phyloP scores from a whole-genome alignment of 92 coral and sea anemone genomes.

The Epizoanthus fatuus region DNA sequence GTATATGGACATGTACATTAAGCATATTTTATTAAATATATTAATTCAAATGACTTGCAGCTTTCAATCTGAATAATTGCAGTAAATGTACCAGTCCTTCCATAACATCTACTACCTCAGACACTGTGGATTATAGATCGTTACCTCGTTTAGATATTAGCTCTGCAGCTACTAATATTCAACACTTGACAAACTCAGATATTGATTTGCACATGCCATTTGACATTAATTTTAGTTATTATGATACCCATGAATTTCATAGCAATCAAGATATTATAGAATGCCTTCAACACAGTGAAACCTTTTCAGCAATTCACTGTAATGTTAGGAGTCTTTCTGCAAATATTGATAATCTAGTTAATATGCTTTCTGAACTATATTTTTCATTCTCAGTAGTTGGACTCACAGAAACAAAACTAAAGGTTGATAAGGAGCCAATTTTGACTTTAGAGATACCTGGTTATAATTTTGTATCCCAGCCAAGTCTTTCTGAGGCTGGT shows the following conservation, averaged over 20 bases:
- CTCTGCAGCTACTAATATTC: slow-evolving; percentile 6
- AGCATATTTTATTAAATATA: no score
- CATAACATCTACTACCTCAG: no score
- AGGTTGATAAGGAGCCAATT: slow-evolving; percentile 4
- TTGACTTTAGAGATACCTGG: slow-evolving; percentile 43
- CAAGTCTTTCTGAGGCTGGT: slow-evolving; percentile 39
- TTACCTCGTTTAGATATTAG: slow-evolving; percentile 34
- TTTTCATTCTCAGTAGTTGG: slow-evolving; percentile 63
- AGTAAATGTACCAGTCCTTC: no score
- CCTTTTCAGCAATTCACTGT: slow-evolving; percentile 46
- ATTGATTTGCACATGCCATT: slow-evolving; percentile 19
- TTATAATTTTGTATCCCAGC: slow-evolving; percentile 55
- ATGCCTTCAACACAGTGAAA: slow-evolving; percentile 21
- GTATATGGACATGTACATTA: no score
- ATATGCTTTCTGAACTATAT: slow-evolving; percentile 61
- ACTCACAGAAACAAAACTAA: slow-evolving; percentile 50
- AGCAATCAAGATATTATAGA: slow-evolving; percentile 23
- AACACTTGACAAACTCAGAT: slow-evolving; percentile 17
- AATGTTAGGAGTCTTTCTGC: slow-evolving; percentile 59
- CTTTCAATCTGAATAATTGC: no score
- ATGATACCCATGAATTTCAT: slow-evolving; percentile 27
- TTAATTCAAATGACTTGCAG: no score
- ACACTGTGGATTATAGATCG: neutral
- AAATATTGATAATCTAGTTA: slow-evolving; percentile 55
- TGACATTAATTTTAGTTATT: slow-evolving; percentile 19